Percentiles rank a stretch among this genome's conserved stretches.
Conservation (phyloP, 2,797 vertebrate genomes). For the Phalloptychus januarius region DNA sequence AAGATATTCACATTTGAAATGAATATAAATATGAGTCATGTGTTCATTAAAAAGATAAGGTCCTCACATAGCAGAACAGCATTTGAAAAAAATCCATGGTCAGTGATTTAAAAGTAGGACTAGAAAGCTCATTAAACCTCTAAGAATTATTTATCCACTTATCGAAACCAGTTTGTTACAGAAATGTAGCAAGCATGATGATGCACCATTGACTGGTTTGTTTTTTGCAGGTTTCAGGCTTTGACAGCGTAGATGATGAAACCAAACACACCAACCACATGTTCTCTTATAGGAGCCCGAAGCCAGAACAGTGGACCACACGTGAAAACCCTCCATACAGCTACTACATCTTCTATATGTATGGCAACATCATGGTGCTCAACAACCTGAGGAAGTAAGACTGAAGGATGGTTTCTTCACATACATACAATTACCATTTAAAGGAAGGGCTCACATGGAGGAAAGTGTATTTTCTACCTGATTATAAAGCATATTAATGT, state of each 20-base stretch:
- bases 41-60: neutral
- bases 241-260: constrained; percentile 98
- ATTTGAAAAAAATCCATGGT: neutral
- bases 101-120: neutral
- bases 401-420: neutral
- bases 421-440: neutral
- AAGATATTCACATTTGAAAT: neutral
- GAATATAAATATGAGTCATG: neutral
- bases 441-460: constrained; percentile 14
- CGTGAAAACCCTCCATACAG: constrained; percentile 95
- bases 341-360: constrained; percentile 98
- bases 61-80: neutral
- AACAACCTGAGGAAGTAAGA: constrained; percentile 94
- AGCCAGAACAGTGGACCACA: constrained; percentile 89
- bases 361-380: constrained; percentile 97
- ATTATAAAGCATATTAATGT: neutral
- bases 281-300: constrained; percentile 96
- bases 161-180: neutral
- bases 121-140: neutral
- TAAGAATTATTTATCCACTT: no score
- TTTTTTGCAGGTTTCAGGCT: constrained; percentile 89
- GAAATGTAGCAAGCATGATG: neutral
- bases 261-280: constrained; percentile 97
- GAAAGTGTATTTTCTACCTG: neutral
- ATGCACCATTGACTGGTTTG: neutral